phyloP scores from a whole-genome alignment of 2,888 invertebrate genomes.

The Phaonia tiefii region DNA sequence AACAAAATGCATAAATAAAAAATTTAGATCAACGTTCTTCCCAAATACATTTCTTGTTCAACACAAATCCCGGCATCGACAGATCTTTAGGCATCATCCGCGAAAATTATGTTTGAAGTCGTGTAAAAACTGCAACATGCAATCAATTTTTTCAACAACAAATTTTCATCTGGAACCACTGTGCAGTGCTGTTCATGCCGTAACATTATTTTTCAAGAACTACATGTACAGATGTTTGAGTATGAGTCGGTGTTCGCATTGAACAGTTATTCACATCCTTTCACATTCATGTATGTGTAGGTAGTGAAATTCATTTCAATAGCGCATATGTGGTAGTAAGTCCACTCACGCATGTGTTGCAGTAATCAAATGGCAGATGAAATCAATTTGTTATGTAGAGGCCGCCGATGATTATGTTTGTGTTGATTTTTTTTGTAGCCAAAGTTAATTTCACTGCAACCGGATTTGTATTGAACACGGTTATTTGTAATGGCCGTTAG shows the following conservation, averaged over 20 bases:
- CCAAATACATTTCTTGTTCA: too few relatives aligned
- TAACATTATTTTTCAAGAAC: neutral
- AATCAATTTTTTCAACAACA: neutral
- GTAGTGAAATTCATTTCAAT: neutral
- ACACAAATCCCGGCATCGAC: too few relatives aligned
- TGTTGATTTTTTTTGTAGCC: neutral
- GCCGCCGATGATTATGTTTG: neutral
- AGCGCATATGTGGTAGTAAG: neutral
- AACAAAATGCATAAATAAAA: too few relatives aligned
- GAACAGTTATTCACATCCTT: too few relatives aligned
- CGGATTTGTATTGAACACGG: slow-evolving; percentile 6
- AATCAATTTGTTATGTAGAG: slow-evolving; percentile 47
- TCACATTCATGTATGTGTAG: slow-evolving; percentile 7
- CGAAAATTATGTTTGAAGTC: too few relatives aligned
- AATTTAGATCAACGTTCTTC: too few relatives aligned
- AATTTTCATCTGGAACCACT: neutral
- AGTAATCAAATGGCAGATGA: slow-evolving; percentile 30
- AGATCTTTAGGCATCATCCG: too few relatives aligned
- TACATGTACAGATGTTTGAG: neutral
- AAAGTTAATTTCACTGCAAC: slow-evolving; percentile 10
- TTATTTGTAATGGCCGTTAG: too few relatives aligned
- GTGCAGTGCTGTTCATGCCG: neutral
- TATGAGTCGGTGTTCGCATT: neutral
- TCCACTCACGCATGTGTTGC: neutral
- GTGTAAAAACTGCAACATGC: too few relatives aligned